A percentile compares a stretch with the other conserved stretches of the same genome.
Evolutionary conservation across 2,113 vertebrate species (phyloP).

Genomic region (Callipepla squamata): DNA sequence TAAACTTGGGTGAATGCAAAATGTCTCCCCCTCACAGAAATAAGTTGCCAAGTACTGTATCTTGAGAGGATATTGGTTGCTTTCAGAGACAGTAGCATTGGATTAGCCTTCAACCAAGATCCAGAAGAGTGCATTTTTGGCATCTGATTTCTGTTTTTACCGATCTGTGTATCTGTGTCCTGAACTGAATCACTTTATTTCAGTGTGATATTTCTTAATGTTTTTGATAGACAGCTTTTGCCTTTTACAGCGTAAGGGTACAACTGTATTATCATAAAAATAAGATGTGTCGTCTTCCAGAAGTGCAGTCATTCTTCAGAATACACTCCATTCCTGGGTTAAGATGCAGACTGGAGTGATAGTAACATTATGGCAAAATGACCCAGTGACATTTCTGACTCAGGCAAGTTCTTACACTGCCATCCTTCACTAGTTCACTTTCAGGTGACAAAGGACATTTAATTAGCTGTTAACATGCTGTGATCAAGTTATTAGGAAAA

Average conservation of each 20-base stretch:
- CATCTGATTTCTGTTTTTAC: neutral
- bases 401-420: neutral
- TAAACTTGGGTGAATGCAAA: neutral
- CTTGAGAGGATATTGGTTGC: neutral
- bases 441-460: neutral
- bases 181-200: neutral
- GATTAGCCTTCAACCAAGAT: neutral
- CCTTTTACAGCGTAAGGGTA: neutral
- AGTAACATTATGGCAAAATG: neutral
- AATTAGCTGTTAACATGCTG: neutral
- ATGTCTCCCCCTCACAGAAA: neutral
- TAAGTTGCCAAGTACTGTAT: neutral
- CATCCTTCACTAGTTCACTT: neutral
- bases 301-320: accelerated
- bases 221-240: neutral
- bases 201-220: neutral
- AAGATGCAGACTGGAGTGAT: neutral
- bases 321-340: neutral
- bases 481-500: neutral
- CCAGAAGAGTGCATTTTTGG: neutral
- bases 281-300: neutral
- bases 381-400: neutral
- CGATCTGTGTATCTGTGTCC: neutral
- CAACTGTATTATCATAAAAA: neutral
- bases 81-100: neutral